These are phyloP conservation scores for Zophobas atratus DNA, from an alignment of 1,140 invertebrate species.

Conservation along the genomic window DNA sequence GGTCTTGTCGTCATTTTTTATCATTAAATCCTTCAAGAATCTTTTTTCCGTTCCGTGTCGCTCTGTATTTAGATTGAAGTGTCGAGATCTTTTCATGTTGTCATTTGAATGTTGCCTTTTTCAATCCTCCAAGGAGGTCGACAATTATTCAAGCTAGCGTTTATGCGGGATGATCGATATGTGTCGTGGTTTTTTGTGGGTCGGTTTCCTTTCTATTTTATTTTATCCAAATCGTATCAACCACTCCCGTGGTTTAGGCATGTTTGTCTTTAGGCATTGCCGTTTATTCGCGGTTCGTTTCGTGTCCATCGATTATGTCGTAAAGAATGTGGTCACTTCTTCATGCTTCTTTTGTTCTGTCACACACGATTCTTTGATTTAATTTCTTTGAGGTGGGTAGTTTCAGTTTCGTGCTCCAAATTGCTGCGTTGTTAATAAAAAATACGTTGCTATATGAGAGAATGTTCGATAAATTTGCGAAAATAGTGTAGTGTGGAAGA, in stretches of 20 bases:
- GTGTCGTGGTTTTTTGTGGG: too few relatives aligned
- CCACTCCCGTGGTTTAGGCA: constrained; percentile 4
- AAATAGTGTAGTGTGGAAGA: too few relatives aligned
- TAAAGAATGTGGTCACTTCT: constrained; percentile 2
- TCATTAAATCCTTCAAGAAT: constrained; percentile 16
- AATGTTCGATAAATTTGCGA: too few relatives aligned
- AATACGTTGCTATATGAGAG: too few relatives aligned
- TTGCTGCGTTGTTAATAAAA: too few relatives aligned
- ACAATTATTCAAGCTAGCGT: too few relatives aligned
- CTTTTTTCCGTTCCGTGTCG: background rate
- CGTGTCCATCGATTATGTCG: constrained; percentile 23
- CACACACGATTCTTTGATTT: background rate
- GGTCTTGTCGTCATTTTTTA: background rate
- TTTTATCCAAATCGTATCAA: background rate
- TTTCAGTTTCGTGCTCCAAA: too few relatives aligned
- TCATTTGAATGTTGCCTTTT: too few relatives aligned
- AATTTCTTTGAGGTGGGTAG: background rate
- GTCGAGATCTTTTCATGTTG: too few relatives aligned
- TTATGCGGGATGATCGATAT: too few relatives aligned
- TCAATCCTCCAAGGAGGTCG: too few relatives aligned
- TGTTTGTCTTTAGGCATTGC: background rate
- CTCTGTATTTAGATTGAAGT: background rate
- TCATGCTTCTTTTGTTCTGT: constrained; percentile 7
- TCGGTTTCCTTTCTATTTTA: background rate
- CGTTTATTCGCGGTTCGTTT: constrained; percentile 21